Evolutionary conservation across 2,797 vertebrate species (phyloP).

Genomic region (Synaphobranchus kaupii): DNA sequence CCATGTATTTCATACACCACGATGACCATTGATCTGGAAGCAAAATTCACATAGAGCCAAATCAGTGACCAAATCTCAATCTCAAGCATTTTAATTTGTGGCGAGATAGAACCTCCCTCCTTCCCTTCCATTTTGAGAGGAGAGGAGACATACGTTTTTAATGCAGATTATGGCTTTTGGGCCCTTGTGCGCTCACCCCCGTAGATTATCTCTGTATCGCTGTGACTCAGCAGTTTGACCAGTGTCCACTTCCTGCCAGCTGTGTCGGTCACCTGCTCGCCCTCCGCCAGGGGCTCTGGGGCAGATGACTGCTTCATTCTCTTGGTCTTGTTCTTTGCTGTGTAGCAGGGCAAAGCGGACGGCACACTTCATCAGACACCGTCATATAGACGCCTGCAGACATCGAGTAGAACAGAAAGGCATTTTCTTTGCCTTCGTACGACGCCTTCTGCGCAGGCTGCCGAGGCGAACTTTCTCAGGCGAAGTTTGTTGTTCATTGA

Average conservation of each 20-base stretch:
- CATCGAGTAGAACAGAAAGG: too few relatives aligned
- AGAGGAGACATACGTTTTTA: not conserved
- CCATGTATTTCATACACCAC: not conserved
- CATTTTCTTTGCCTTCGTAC: too few relatives aligned
- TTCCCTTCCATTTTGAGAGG: not conserved
- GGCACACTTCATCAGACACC: not conserved
- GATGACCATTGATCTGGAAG: not conserved
- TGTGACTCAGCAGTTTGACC: constrained; percentile 66
- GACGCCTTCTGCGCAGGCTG: too few relatives aligned
- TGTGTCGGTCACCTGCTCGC: constrained; percentile 75
- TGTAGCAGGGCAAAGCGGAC: constrained; percentile 9
- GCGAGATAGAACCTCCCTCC: not conserved
- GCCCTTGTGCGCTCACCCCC: constrained; percentile 71
- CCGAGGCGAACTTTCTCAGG: too few relatives aligned
- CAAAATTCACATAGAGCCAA: not conserved
- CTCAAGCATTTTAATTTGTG: not conserved
- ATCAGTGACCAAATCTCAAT: not conserved
- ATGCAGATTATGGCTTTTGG: not conserved
- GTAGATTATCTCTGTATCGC: constrained; percentile 74
- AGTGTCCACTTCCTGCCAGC: constrained; percentile 76
- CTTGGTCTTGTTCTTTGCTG: constrained; percentile 60
- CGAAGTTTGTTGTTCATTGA: too few relatives aligned
- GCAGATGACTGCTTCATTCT: constrained; percentile 51
- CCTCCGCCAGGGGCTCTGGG: constrained; percentile 67
- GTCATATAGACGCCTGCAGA: too few relatives aligned